These are phyloP conservation scores for Dromiciops gliroides DNA, from an alignment of 2,113 vertebrate species.

Conservation along the genomic window DNA sequence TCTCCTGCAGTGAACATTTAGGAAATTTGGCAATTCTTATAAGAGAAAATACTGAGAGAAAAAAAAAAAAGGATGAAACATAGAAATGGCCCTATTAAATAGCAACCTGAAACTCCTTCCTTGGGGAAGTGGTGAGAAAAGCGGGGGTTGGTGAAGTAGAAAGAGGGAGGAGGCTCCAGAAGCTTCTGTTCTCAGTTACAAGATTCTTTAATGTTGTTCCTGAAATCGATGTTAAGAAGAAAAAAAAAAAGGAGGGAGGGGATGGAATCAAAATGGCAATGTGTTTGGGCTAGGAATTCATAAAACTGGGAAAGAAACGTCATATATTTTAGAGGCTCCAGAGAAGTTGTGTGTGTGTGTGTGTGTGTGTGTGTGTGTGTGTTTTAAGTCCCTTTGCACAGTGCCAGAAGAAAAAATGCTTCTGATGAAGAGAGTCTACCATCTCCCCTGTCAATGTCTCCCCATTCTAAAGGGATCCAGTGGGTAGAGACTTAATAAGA, in stretches of 20 bases:
- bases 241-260: neutral
- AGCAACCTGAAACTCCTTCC: neutral
- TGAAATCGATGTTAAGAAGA: neutral
- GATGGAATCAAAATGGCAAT: neutral
- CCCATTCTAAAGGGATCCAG: neutral
- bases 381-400: neutral
- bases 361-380: too few relatives aligned
- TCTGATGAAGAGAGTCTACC: neutral
- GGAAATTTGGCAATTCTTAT: neutral
- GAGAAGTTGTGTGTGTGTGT: too few relatives aligned
- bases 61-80: neutral
- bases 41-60: neutral
- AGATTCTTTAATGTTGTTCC: neutral
- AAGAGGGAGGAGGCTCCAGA: neutral
- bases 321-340: neutral
- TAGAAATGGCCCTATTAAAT: neutral
- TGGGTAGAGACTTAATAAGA: neutral
- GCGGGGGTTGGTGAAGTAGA: neutral
- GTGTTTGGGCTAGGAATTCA: neutral
- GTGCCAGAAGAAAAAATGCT: neutral
- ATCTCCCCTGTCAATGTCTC: neutral
- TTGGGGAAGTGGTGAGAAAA: neutral
- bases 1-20: neutral
- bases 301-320: neutral
- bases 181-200: neutral